These are phyloP conservation scores for Etia nguti DNA, from an alignment of 2,113 vertebrate species.

Conservation along the genomic window DNA sequence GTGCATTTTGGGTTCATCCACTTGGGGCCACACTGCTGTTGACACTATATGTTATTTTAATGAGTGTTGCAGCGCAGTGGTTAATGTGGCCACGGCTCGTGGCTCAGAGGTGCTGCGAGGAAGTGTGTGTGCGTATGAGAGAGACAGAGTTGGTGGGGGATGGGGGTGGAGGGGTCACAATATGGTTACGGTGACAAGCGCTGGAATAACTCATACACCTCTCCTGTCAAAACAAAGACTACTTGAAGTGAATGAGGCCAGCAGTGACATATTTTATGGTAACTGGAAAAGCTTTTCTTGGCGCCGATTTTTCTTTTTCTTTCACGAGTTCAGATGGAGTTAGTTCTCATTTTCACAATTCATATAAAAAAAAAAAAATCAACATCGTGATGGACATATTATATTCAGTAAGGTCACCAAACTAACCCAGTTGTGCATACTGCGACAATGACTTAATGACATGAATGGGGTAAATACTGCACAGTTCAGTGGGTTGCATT, in stretches of 20 bases:
- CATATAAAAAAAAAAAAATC: background rate
- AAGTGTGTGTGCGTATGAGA: background rate
- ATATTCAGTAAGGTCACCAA: conserved; percentile 44
- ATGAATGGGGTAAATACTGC: conserved; percentile 57
- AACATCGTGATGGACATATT: conserved; percentile 36
- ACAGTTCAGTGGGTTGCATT: conserved; percentile 49
- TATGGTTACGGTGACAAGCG: conserved; percentile 46
- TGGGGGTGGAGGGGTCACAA: background rate
- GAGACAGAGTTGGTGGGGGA: background rate
- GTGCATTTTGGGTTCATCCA: conserved; percentile 47
- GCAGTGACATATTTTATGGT: background rate
- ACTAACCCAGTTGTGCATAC: conserved; percentile 36
- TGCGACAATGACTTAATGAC: conserved; percentile 64
- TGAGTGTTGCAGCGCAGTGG: conserved; percentile 58
- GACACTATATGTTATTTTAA: conserved; percentile 74
- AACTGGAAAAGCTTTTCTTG: background rate
- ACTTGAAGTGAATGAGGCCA: conserved; percentile 27
- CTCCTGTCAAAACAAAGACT: conserved; percentile 61
- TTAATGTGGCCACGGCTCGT: conserved; percentile 57
- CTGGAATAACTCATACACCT: conserved; percentile 35
- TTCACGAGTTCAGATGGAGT: background rate
- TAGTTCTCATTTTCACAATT: conserved; percentile 7
- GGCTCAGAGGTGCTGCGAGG: conserved; percentile 29
- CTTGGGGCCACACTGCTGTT: conserved; percentile 55
- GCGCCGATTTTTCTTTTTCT: background rate